phyloP scores from a whole-genome alignment of 2,888 invertebrate genomes.

The Sinotaia quadrata region DNA sequence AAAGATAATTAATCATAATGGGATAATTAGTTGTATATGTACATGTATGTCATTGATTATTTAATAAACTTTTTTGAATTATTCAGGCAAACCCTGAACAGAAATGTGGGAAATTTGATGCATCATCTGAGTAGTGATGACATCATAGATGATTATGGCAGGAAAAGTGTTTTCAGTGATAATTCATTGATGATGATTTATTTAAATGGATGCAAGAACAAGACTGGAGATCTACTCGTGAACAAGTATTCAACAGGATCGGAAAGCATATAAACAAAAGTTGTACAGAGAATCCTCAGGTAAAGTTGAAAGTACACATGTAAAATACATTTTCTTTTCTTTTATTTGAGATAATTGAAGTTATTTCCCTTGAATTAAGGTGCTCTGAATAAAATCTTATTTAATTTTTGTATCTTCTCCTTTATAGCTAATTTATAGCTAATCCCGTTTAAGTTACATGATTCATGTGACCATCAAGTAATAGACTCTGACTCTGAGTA shows the following conservation, averaged over 20 bases:
- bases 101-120: constrained; percentile 40
- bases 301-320: not conserved
- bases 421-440: too few relatives aligned
- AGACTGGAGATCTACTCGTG: constrained; percentile 53
- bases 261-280: constrained; percentile 39
- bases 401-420: not conserved
- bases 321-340: not conserved
- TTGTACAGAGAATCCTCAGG: constrained; percentile 3
- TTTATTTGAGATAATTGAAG: too few relatives aligned
- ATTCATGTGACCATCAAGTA: too few relatives aligned
- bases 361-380: not conserved
- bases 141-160: not conserved
- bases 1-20: too few relatives aligned
- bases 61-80: too few relatives aligned
- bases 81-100: constrained; percentile 50
- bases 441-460: too few relatives aligned
- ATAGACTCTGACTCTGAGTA: too few relatives aligned
- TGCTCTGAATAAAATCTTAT: not conserved
- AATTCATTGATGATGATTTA: not conserved
- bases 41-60: too few relatives aligned
- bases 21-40: too few relatives aligned
- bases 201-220: not conserved
- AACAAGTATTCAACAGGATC: constrained; percentile 48
- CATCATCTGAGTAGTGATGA: constrained; percentile 45
- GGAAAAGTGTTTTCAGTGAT: too few relatives aligned